A percentile compares a stretch with the other conserved stretches of the same genome.
These are phyloP conservation scores for Periparus ater DNA, from an alignment of 2,797 vertebrate species.

Conservation along the genomic window DNA sequence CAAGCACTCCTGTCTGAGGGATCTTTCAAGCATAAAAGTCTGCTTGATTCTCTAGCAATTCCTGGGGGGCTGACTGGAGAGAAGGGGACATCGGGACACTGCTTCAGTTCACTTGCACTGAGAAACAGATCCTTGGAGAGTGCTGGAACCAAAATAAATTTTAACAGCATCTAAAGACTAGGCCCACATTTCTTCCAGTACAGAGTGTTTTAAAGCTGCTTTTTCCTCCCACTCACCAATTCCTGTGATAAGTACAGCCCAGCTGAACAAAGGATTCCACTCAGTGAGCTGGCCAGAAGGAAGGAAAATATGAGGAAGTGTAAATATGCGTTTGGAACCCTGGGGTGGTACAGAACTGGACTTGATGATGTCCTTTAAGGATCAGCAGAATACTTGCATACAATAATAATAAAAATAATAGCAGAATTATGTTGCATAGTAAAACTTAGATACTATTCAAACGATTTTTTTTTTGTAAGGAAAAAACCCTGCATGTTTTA, in stretches of 20 bases:
- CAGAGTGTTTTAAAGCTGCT: neutral
- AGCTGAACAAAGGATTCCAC: neutral
- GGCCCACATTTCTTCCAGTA: neutral
- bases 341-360: neutral
- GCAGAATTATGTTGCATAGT: neutral
- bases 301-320: neutral
- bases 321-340: neutral
- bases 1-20: neutral
- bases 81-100: neutral
- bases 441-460: neutral
- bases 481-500: neutral
- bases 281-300: neutral
- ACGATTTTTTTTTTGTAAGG: neutral
- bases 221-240: conserved; percentile 20
- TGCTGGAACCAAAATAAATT: conserved; percentile 7
- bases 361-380: neutral
- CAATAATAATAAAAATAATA: neutral
- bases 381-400: neutral
- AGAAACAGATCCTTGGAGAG: neutral
- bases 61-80: neutral
- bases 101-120: neutral
- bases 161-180: neutral
- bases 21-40: neutral
- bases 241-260: neutral
- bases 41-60: neutral